Conservation (phyloP, 2,113 vertebrate species). For the Cyphomyrus discorhynchus region DNA sequence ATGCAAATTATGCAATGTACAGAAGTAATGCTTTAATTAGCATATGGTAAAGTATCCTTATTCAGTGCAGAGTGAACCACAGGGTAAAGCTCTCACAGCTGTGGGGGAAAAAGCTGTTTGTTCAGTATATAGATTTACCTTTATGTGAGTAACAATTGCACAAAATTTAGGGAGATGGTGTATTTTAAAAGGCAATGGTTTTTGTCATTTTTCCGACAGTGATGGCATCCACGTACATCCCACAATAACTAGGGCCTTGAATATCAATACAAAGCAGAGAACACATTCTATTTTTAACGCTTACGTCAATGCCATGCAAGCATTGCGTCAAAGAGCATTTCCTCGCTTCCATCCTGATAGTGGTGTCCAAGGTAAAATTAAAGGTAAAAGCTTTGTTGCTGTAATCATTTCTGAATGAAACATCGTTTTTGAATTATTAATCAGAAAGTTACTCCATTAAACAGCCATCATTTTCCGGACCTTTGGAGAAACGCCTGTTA, state of each 20-base stretch:
- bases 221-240: not conserved
- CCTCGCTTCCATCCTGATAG: not conserved
- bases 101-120: not conserved
- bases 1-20: not conserved
- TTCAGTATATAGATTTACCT: not conserved
- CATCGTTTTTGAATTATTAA: not conserved
- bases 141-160: not conserved
- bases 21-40: not conserved
- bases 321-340: not conserved
- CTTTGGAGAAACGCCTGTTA: not conserved
- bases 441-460: not conserved
- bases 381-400: not conserved
- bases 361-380: not conserved
- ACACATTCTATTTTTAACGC: not conserved
- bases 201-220: not conserved
- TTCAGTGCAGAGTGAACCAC: not conserved
- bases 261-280: not conserved
- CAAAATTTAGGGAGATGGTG: not conserved
- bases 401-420: not conserved
- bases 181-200: not conserved
- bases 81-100: not conserved
- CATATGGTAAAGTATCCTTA: not conserved
- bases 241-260: not conserved
- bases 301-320: not conserved
- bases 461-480: not conserved